These are phyloP conservation scores for Netelia fuscicornis DNA, from an alignment of 2,888 invertebrate genomes.

Conservation along the genomic window DNA sequence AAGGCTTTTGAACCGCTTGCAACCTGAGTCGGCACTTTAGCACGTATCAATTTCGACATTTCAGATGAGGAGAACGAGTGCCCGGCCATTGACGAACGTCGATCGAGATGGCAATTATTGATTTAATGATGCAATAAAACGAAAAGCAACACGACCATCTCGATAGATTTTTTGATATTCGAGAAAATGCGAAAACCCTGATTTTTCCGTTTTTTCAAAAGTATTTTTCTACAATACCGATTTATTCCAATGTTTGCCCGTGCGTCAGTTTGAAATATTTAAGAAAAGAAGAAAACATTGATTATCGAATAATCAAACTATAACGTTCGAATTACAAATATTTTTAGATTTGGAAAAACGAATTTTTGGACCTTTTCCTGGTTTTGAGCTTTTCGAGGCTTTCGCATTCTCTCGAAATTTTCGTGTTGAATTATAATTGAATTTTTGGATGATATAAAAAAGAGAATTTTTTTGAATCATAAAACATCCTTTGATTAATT, in stretches of 20 bases:
- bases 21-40: slow-evolving; percentile 68
- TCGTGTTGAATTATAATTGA: neutral
- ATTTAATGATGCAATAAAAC: neutral
- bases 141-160: slow-evolving; percentile 12
- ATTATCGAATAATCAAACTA: too few relatives aligned
- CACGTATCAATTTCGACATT: slow-evolving; percentile 64
- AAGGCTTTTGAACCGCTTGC: slow-evolving; percentile 67
- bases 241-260: neutral
- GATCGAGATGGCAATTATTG: slow-evolving; percentile 17
- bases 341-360: neutral
- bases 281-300: neutral
- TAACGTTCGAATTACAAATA: neutral
- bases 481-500: slow-evolving; percentile 16
- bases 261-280: neutral
- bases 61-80: slow-evolving; percentile 47
- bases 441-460: neutral
- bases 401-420: slow-evolving; percentile 1
- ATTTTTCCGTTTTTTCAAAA: neutral
- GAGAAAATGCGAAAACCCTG: slow-evolving; percentile 29
- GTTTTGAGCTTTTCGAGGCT: neutral
- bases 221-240: neutral
- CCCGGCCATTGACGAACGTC: slow-evolving; percentile 40
- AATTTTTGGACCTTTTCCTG: neutral
- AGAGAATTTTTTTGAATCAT: slow-evolving; percentile 7
- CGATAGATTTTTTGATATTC: slow-evolving; percentile 16